Evolutionary conservation across 2,888 invertebrate species (phyloP), one percentile per base, ranked within the genome.

Genomic region (Epinotia ramella): DNA sequence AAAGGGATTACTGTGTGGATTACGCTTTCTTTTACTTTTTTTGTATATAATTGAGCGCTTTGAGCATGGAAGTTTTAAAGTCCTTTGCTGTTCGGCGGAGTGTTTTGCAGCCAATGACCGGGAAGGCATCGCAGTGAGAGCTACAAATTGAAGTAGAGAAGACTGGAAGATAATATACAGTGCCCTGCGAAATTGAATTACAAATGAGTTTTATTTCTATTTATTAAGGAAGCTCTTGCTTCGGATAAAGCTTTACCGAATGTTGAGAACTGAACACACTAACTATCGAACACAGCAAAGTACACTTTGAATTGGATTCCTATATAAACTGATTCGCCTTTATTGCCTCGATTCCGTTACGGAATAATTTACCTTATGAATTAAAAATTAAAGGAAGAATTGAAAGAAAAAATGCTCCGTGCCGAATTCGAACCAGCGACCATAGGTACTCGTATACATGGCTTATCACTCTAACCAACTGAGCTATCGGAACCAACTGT

Each of bases 21-120:
- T 72, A 76, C 53, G 46, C 56, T 76, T 76, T 76, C 72, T 73
- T 76, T 76, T 73, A 68, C 64, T 76, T 73, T 76, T 75, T 73
- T 76, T 24, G 49, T 75, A 72, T 76, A 67, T 72, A 76, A 72
- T 76, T 76, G 71, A 67, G 76, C 72, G 71, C 76, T 76, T 76
- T 72, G 76, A 67, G 66, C 67, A 63, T 57, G 72, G 56, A 72
- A 76, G 76, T 76, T 76, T 76, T 72, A 72, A 76, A 76, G 76
- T 76, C 75, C 70, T 71, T 57, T 72, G 74, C 74, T 70, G 65
- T 69, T 74, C 62, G 75, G 75, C 65, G 75, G 70, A 75, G 75
- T 71, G 75, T 64, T 74, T 65, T 59, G 49, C 75, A 66, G 75
- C 65, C 70, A 71, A 70, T 74, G 74, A 64, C 68, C 73, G 73